Base-by-base conservation (phyloP, 2,113 vertebrate species). In the Ochotona curzoniae region DNA sequence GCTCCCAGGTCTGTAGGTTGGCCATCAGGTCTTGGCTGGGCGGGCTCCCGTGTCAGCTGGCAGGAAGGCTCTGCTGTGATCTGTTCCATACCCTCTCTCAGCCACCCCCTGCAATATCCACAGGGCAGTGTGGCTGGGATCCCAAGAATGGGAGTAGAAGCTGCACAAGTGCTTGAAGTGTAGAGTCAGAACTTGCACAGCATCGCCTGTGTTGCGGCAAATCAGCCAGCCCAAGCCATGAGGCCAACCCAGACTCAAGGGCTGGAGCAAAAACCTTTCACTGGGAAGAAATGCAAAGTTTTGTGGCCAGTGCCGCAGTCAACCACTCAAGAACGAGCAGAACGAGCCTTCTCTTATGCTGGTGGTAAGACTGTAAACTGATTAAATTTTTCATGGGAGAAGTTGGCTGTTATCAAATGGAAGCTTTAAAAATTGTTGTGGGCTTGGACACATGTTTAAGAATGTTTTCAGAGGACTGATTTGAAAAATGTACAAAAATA, bases 21-120 rank as follows among this genome's bases (percentile, higher is more conserved):
- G 49, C 54, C 9, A 26, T 17, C 14, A 20, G 73, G 54, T 57
- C 73, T 87, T 85, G 83, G 73, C 83, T 38, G 8, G 26, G 18
- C 63, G 60, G 51, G 78, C 49, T n/a, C 10, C 4, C 49, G 57
- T 63, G 73, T 32, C 49, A 61, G 51, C 30, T 49, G 75, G 88
- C 87, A 71, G 96, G 89, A 75, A 90, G 35, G 57, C 51, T 78
- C n/a, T 83, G 44, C 83, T 44, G 38, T 44, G 38, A 44, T 88
- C 32, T 28, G 66, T 23, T 71, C 70, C 89, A 30, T 2, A 18
- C 47, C 49, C 26, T 54, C 51, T 80, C 60, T 80, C 47, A 8
- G n/a, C 69, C 54, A 32, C n/a, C 49, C 30, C 32, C 71, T 35
- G 60, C 21, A 4, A 5, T 64, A n/a, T 61, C 25, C 73, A 61